Evolutionary conservation across 2,797 vertebrate species (phyloP).

Genomic region (Novumbra hubbsi): DNA sequence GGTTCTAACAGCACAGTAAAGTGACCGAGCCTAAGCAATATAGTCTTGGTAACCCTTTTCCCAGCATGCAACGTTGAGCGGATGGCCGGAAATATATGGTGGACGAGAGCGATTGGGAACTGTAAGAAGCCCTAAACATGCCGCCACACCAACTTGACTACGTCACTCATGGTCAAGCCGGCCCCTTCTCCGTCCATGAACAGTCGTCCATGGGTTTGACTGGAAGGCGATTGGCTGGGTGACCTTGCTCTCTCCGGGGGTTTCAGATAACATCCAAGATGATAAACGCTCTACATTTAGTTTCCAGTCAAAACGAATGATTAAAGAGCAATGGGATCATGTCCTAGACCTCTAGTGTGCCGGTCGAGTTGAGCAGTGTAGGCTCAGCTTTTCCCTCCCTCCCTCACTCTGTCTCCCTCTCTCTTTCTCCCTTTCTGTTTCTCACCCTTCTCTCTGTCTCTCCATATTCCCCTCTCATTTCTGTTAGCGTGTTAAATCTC

Average conservation of each 20-base stretch:
- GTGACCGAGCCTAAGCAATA: neutral
- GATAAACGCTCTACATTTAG: neutral
- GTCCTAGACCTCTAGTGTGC: neutral
- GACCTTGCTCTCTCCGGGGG: neutral
- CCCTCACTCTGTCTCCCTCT: neutral
- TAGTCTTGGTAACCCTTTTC: neutral
- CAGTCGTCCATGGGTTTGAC: neutral
- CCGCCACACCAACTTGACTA: too few relatives aligned
- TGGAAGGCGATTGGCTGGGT: neutral
- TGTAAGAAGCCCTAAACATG: slow-evolving; percentile 1
- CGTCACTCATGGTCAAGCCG: too few relatives aligned
- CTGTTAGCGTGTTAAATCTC: neutral
- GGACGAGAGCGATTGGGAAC: neutral
- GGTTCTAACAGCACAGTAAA: neutral
- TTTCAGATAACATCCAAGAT: neutral
- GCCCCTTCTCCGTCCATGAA: too few relatives aligned
- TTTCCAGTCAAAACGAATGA: neutral
- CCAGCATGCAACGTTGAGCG: neutral
- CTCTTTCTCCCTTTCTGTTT: neutral
- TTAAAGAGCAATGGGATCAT: neutral
- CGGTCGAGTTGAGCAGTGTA: neutral
- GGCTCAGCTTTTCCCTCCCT: neutral
- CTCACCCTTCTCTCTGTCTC: neutral
- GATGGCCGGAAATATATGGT: neutral
- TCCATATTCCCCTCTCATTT: neutral